These are phyloP conservation scores for Mystacides longicornis DNA, from an alignment of 2,888 invertebrate genomes.

Conservation along the genomic window DNA sequence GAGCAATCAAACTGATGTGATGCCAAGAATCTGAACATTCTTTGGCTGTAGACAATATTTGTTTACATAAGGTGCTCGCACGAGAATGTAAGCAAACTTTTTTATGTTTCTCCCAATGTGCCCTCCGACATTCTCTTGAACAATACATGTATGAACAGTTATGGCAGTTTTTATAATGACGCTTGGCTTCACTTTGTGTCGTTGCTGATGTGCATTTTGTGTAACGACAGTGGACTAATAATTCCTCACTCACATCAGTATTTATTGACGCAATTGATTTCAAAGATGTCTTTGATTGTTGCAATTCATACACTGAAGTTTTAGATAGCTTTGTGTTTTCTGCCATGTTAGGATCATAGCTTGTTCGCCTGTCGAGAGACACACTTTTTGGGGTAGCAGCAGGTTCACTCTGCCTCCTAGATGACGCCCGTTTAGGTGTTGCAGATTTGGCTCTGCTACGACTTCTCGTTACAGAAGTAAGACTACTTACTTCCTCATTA, in stretches of 20 bases:
- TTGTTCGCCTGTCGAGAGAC: constrained; percentile 50
- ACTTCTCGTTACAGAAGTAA: constrained; percentile 19
- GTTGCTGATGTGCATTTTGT: constrained; percentile 72
- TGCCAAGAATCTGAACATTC: constrained; percentile 67
- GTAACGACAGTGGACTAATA: constrained; percentile 67
- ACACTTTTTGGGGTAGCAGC: constrained; percentile 34
- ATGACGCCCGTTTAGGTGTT: constrained; percentile 34
- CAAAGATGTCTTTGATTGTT: constrained; percentile 43
- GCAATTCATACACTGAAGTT: constrained; percentile 32
- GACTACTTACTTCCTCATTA: constrained; percentile 37
- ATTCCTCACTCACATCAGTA: constrained; percentile 48
- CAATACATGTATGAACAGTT: constrained; percentile 95
- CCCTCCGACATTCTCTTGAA: constrained; percentile 79
- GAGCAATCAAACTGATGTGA: constrained; percentile 75
- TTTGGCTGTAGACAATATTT: constrained; percentile 73
- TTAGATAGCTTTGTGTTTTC: constrained; percentile 27
- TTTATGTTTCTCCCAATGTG: constrained; percentile 91
- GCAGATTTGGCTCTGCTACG: constrained; percentile 38
- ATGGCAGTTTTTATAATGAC: constrained; percentile 85
- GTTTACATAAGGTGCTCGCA: constrained; percentile 82
- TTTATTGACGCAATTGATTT: constrained; percentile 37
- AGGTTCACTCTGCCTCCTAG: constrained; percentile 42
- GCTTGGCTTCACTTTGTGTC: constrained; percentile 67
- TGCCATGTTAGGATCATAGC: constrained; percentile 50
- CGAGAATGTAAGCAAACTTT: constrained; percentile 85